Evolutionary conservation across 1,140 invertebrate genomes (phyloP).

Genomic region (Triops longicaudatus): DNA sequence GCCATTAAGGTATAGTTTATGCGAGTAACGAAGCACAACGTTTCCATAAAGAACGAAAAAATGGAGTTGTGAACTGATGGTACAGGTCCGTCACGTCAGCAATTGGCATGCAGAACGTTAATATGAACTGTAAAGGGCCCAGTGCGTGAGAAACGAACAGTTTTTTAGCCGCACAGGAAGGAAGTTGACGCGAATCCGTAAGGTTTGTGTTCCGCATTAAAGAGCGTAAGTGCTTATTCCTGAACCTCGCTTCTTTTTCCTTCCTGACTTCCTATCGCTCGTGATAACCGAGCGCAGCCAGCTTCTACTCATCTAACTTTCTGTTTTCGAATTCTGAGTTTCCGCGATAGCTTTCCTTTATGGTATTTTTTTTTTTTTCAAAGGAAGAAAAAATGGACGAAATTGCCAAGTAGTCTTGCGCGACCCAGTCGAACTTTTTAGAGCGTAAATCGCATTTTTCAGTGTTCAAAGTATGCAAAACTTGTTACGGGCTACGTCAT

Average conservation of each 20-base stretch:
- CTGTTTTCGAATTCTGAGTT: too few species aligned
- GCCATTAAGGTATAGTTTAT: neutral
- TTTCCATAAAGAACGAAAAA: neutral
- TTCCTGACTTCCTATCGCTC: neutral
- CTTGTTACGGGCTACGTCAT: too few species aligned
- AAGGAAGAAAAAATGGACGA: too few species aligned
- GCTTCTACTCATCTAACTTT: too few species aligned
- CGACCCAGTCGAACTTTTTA: too few species aligned
- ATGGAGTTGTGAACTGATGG: neutral
- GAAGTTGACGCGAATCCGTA: neutral
- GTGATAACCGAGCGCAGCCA: too few species aligned
- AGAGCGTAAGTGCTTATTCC: neutral
- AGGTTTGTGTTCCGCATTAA: neutral
- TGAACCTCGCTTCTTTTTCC: neutral
- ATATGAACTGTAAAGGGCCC: neutral
- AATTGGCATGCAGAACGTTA: neutral
- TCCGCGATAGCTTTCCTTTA: too few species aligned
- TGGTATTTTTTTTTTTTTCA: too few species aligned
- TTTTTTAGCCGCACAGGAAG: neutral
- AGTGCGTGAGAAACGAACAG: neutral
- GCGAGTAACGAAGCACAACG: neutral
- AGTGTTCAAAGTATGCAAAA: too few species aligned
- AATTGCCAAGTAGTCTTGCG: too few species aligned
- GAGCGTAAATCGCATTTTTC: too few species aligned
- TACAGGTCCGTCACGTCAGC: neutral